Conservation (phyloP, 2,113 vertebrate species). For the Dasyornis broadbenti region DNA sequence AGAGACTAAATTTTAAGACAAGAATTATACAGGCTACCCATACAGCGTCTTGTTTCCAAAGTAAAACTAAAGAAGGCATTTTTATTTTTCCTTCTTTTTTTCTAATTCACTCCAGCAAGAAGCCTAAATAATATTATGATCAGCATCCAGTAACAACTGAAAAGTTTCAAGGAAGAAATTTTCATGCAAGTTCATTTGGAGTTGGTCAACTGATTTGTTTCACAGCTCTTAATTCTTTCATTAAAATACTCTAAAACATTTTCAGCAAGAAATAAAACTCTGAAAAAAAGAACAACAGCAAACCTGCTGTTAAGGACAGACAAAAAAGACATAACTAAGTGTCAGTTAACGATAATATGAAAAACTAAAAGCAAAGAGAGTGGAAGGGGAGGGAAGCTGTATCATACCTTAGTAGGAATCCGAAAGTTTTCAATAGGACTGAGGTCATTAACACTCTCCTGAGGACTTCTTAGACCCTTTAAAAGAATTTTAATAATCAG, state of each 20-base stretch:
- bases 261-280: background rate
- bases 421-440: conserved; percentile 90
- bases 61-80: background rate
- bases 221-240: background rate
- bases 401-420: conserved; percentile 88
- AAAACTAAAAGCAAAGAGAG: background rate
- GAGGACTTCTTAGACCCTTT: conserved; percentile 92
- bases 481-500: conserved; percentile 23
- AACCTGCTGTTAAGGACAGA: background rate
- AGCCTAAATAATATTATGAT: background rate
- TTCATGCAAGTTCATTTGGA: background rate
- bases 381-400: background rate
- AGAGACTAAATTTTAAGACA: background rate
- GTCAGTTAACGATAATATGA: background rate
- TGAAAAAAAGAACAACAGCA: background rate
- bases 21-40: background rate
- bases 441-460: conserved; percentile 89
- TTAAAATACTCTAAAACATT: background rate
- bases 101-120: background rate
- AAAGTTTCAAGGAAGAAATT: background rate
- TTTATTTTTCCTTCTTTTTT: background rate
- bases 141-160: background rate
- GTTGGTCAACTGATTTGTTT: background rate
- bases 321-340: background rate
- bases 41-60: background rate